phyloP scores from a whole-genome alignment of 2,888 invertebrate species.

The Drosophila aldrichi region DNA sequence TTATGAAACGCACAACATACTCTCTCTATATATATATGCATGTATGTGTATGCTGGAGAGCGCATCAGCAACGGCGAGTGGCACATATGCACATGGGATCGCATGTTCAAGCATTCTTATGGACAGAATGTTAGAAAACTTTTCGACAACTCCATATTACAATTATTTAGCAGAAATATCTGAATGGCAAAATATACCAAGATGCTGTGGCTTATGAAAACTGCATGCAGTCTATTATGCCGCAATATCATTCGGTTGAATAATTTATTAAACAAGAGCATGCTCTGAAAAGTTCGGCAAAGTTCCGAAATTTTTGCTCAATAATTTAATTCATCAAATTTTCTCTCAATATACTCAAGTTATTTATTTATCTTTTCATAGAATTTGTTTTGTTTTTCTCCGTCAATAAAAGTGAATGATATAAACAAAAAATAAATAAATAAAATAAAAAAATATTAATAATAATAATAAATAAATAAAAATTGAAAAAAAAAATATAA shows the following conservation, averaged over 20 bases:
- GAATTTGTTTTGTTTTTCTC: too few relatives aligned
- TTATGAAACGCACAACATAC: slow-evolving; percentile 56
- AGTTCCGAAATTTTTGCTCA: not conserved
- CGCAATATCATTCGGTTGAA: not conserved
- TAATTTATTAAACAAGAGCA: not conserved
- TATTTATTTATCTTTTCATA: too few relatives aligned
- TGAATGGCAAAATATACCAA: not conserved
- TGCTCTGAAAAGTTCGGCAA: not conserved
- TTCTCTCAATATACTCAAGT: too few relatives aligned
- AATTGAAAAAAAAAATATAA: too few relatives aligned
- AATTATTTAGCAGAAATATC: not conserved
- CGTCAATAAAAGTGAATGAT: too few relatives aligned
- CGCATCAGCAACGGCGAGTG: slow-evolving; percentile 29
- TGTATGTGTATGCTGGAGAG: not conserved
- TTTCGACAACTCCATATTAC: slow-evolving; percentile 3
- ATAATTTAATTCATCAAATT: not conserved
- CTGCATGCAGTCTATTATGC: slow-evolving; percentile 1
- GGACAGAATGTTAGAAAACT: slow-evolving; percentile 20
- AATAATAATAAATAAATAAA: too few relatives aligned
- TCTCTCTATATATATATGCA: slow-evolving; percentile 4
- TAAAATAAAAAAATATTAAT: too few relatives aligned
- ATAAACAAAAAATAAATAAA: too few relatives aligned
- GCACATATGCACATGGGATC: slow-evolving; percentile 53
- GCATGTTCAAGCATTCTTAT: slow-evolving; percentile 17
- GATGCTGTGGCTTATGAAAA: not conserved